Conservation (phyloP, 2,888 invertebrate genomes). For the Oeneis ivallda region DNA sequence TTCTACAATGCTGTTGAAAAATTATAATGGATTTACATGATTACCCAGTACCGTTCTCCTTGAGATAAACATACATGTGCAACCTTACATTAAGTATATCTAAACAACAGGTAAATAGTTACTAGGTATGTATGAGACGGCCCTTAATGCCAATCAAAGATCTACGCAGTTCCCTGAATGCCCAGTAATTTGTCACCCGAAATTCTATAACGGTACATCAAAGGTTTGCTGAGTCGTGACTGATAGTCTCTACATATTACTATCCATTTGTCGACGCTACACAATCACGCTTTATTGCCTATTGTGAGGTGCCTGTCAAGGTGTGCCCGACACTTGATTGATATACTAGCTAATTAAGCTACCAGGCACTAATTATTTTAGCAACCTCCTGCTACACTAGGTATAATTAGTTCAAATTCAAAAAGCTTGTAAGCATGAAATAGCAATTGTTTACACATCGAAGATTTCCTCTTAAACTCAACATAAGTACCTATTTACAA, state of each 20-base stretch:
- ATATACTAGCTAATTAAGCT: conserved; percentile 42
- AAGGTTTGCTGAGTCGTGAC: conserved; percentile 7
- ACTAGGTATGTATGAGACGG: not conserved
- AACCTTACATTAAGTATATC: no score
- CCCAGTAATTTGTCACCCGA: conserved; percentile 10
- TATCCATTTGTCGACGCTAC: conserved; percentile 4
- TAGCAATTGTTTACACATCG: not conserved
- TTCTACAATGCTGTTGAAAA: no score
- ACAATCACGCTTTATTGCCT: conserved; percentile 16
- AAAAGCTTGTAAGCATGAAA: not conserved
- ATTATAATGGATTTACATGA: no score
- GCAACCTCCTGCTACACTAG: not conserved
- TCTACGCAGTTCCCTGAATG: conserved; percentile 5
- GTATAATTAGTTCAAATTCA: not conserved
- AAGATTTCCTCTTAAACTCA: not conserved
- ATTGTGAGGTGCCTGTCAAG: conserved; percentile 20
- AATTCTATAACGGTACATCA: conserved; percentile 12
- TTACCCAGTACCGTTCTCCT: no score
- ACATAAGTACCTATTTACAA: no score
- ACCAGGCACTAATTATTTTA: conserved; percentile 6
- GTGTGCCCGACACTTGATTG: conserved; percentile 42
- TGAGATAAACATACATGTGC: no score
- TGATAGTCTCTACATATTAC: conserved; percentile 14
- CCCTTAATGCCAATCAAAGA: not conserved
- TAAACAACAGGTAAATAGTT: no score